Base-by-base conservation (phyloP, 1,140 invertebrate genomes). In the Drosophila paulistorum region DNA sequence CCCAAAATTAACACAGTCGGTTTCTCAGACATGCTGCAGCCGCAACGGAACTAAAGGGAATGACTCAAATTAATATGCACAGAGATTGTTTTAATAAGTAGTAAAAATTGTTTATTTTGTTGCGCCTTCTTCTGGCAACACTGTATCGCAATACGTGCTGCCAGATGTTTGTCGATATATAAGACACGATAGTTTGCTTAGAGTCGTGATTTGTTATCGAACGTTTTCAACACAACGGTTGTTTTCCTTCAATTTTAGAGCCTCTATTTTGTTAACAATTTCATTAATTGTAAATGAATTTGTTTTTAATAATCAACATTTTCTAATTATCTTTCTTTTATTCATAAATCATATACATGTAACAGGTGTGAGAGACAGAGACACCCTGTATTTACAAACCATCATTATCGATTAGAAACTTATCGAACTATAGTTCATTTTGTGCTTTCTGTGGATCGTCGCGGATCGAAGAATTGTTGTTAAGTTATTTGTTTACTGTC, bases 1-100 rank as follows among this genome's bases (percentile, higher is more conserved):
- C 91, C 91, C 70, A 92, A 82, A 79, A 92, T 83, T 65, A 92
- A 73, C 61, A 92, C 91, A 63, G 75, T 85, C 63, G 91, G 91
- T 79, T 92, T 92, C 57, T 92, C 86, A 74, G 82, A 83, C 91
- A 92, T 92, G 70, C 74, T 90, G 48, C 67, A 84, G 60, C 58
- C 58, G 65, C 67, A 51, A 79, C 64, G 60, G 54, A 65, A 64
- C 26, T 66, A 60, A 69, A 33, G 20, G 51, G 48, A 81, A 74
- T 45, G 69, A 23, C 37, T 80, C 62, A 51, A 65, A 79, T 73
- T 68, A 66, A 85, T 63, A 64, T 13, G 41, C 54, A 23, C 37
- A 35, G 45, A 51, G 45, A 51, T 23, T 51, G 45, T 51, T 51
- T 51, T 23, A 51, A 51, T 39, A n/a, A 37, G 35, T 11, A 37